Base-by-base conservation (phyloP, 2,113 vertebrate species). In the Isurus oxyrinchus region DNA sequence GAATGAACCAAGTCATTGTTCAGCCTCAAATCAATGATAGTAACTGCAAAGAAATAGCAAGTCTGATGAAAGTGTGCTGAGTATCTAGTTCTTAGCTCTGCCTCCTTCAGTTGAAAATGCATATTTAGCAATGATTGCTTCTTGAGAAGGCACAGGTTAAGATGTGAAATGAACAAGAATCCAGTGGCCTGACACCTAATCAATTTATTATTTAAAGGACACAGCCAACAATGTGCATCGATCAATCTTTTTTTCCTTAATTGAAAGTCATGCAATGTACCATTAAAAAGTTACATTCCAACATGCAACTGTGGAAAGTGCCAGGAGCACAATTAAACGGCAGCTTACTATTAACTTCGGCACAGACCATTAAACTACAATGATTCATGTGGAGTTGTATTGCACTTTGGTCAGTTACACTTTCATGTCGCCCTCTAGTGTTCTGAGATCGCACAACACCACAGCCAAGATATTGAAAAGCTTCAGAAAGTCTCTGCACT, bases 391-490 rank as follows among this genome's bases (percentile, higher is more conserved):
- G n/a, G 93, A 44, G 61, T 44, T 21, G 63, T 27, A 16, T 59
- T 91, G 27, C 27, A 91, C 88, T 59, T 91, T 31, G 10, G 27
- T 94, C 61, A 2, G 61, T 67, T 69, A 67, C 40, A 23, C 8
- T 67, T 67, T 44, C 93, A 44, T 35, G 40, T 95, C 93, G n/a
- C 93, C 93, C 61, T 95, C 93, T 95, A 11, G 35, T 95, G 93
- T 44, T 67, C 16, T 67, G 8, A 49, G 93, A 16, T n/a, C 23
- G 93, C 23, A 95, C 14, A 67, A 44, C 61, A 67, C 40, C 63
- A 49, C 31, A 63, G 13, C 35, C 40, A 94, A 40, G 4, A 0
- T 0, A 21, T 19, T 23, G 63, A 63, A 94, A 10, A 40, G 16
- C 57, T 93, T 59, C 88, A 23, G 59, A 40, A 25, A 94, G 19